Evolutionary conservation across 2,797 vertebrate genomes (phyloP).

Genomic region (Macroramphosus scolopax): DNA sequence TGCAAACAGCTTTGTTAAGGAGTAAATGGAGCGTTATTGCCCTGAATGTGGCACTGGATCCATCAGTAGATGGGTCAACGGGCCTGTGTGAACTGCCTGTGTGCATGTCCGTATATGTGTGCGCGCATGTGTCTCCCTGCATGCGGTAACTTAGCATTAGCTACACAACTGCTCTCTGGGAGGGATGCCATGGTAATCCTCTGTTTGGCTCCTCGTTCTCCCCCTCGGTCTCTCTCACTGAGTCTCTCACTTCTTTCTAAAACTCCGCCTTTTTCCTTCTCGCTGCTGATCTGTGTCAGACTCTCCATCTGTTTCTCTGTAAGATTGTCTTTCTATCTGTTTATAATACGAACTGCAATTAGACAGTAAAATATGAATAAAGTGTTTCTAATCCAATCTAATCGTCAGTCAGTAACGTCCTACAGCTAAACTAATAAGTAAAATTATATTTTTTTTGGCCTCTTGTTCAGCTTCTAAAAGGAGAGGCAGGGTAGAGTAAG

Average conservation of each 20-base stretch:
- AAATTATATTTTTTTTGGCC: neutral
- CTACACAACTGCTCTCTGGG: slow-evolving; percentile 59
- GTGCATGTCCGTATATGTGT: no score
- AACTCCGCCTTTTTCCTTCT: slow-evolving; percentile 6
- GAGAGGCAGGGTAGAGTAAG: no score
- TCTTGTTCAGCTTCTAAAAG: no score
- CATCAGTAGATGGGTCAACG: slow-evolving; percentile 43
- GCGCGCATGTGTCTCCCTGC: slow-evolving; percentile 28
- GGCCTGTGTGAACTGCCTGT: slow-evolving; percentile 14
- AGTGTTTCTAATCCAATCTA: no score
- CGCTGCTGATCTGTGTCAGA: slow-evolving; percentile 11
- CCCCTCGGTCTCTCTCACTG: slow-evolving; percentile 16
- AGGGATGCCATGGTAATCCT: slow-evolving; percentile 71
- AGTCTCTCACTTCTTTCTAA: slow-evolving; percentile 30
- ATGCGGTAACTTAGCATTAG: slow-evolving; percentile 61
- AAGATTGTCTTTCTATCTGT: neutral
- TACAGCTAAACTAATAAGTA: slow-evolving; percentile 1
- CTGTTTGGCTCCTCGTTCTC: slow-evolving; percentile 49
- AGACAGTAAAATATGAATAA: slow-evolving; percentile 6
- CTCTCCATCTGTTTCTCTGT: slow-evolving; percentile 9
- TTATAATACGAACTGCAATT: slow-evolving; percentile 8
- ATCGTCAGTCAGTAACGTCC: neutral
- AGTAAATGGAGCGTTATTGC: slow-evolving; percentile 15
- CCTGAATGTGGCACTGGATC: slow-evolving; percentile 46
- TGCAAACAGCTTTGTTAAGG: slow-evolving; percentile 11